phyloP scores from a whole-genome alignment of 1,140 invertebrate genomes.

The Lamellibrachia luymesi region DNA sequence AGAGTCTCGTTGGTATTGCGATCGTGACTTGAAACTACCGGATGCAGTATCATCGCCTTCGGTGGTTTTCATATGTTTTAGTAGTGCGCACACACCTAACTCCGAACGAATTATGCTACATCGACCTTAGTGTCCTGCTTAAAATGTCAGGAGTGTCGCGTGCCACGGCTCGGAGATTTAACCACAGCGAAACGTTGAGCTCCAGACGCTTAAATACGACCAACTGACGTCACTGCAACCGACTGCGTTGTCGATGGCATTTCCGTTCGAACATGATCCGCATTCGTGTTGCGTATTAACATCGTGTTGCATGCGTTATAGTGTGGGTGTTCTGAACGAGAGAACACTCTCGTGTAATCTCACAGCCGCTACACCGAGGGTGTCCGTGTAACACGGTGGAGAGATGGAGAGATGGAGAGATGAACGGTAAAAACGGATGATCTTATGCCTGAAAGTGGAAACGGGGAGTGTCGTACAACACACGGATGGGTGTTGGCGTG shows the following conservation, averaged over 20 bases:
- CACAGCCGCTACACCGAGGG: background rate
- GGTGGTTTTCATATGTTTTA: background rate
- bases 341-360: background rate
- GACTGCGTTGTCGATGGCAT: background rate
- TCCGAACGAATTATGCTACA: background rate
- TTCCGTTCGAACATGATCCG: background rate
- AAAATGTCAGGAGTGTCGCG: background rate
- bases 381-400: background rate
- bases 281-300: background rate
- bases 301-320: background rate
- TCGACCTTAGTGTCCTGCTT: background rate
- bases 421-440: background rate
- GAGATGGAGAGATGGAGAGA: background rate
- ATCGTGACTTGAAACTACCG: background rate
- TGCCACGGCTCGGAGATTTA: background rate
- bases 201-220: background rate
- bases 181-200: background rate
- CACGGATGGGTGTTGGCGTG: no score
- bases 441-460: background rate
- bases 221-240: background rate
- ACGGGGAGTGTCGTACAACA: background rate
- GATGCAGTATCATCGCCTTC: background rate
- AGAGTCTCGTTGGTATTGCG: background rate
- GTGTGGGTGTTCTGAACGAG: no score
- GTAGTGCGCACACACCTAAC: background rate